Base-by-base conservation (phyloP, 1,140 invertebrate genomes). In the Diuraphis noxia region DNA sequence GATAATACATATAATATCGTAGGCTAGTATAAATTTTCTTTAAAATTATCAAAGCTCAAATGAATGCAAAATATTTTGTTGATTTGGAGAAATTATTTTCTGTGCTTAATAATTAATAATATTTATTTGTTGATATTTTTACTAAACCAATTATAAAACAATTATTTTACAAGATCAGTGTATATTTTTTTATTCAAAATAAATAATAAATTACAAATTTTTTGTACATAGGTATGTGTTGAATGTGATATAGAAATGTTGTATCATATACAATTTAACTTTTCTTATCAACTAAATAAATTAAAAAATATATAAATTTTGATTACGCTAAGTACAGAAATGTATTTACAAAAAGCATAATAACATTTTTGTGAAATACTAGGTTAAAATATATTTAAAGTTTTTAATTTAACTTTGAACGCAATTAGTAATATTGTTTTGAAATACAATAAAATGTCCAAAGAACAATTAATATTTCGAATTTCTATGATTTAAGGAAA, bases 151-250 rank as follows among this genome's bases (percentile, higher is more conserved):
- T 72, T n/a, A n/a, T 17, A 34, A 4, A n/a, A 72, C 30, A n/a
- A 72, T 72, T 72, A 72, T 56, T 56, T 30, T 56, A 56, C 19
- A 19, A n/a, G 56, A 72, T 30, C 13, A 72, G 21, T 38, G 5
- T 79, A 79, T 46, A 79, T 46, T 85, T 40, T 84, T 38, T 85
- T 85, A 85, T 85, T 85, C 21, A 46, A 49, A 85, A 85, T 85
- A 85, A 85, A 46, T 85, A 30, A 43, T 84, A 1, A 85, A 85
- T 85, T 85, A 85, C 82, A 85, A 85, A 46, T 79, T 23, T 1
- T 36, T 49, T 46, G 21, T 85, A 43, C 25, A 49, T 17, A 46
- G 43, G 19, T n/a, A n/a, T 72, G 30, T 72, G 56, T 72, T 72
- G 13, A 13, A 17, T n/a, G 13, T 17, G 4, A 0, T 72, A 30